A percentile compares a stretch with the other conserved stretches of the same genome.
These are phyloP conservation scores for Penaeus monodon DNA, from an alignment of 2,888 invertebrate genomes.

Conservation along the genomic window DNA sequence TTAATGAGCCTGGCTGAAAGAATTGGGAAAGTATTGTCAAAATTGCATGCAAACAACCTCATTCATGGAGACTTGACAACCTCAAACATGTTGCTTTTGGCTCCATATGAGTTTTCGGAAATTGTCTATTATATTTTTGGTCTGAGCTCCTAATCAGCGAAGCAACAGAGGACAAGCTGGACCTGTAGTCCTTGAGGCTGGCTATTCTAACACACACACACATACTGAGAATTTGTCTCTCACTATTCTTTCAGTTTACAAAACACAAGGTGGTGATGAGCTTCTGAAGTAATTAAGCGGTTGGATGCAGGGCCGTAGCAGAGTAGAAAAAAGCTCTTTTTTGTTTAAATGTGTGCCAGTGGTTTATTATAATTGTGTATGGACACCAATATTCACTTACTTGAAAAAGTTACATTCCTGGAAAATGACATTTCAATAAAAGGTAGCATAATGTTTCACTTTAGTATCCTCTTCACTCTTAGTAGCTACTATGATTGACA, in stretches of 20 bases:
- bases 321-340: slow-evolving; percentile 84
- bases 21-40: slow-evolving; percentile 82
- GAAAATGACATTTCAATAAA: no score
- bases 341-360: slow-evolving; percentile 41
- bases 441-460: no score
- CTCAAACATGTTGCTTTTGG: slow-evolving; percentile 86
- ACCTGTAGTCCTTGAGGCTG: slow-evolving; percentile 96
- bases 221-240: slow-evolving; percentile 80
- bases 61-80: slow-evolving; percentile 98
- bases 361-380: no score
- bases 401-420: no score
- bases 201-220: slow-evolving; percentile 90
- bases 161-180: slow-evolving; percentile 93
- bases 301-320: slow-evolving; percentile 91
- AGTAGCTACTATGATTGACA: no score
- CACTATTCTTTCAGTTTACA: slow-evolving; percentile 80
- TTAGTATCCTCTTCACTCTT: no score
- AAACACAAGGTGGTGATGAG: slow-evolving; percentile 74
- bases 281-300: slow-evolving; percentile 83
- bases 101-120: slow-evolving; percentile 71
- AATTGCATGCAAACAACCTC: slow-evolving; percentile 86
- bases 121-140: slow-evolving; percentile 95
- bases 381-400: no score
- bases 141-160: slow-evolving; percentile 81
- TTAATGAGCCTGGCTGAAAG: slow-evolving; percentile 72